Conservation (phyloP, 2,797 vertebrate genomes). For the Hybognathus amarus region DNA sequence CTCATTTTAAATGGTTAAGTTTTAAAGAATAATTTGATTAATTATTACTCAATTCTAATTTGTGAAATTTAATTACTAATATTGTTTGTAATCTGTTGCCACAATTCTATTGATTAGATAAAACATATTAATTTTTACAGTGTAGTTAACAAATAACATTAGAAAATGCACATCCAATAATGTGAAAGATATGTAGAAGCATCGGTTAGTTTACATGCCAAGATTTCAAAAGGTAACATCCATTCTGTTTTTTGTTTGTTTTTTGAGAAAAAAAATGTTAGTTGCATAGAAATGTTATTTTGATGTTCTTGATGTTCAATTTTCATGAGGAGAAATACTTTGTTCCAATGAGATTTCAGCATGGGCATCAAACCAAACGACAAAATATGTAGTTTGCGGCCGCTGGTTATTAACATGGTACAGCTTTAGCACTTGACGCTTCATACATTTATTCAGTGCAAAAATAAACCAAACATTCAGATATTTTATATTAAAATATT, state of each 20-base stretch:
- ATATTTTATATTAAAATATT: not conserved
- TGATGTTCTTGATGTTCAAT: not conserved
- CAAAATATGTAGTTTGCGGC: not conserved
- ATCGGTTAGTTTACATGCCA: not conserved
- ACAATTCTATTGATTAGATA: too few species aligned
- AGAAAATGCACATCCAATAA: not conserved
- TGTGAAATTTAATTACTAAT: too few species aligned
- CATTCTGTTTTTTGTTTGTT: not conserved
- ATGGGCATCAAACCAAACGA: not conserved
- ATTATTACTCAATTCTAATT: too few species aligned
- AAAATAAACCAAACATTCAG: not conserved
- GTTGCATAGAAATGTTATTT: not conserved
- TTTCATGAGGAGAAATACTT: not conserved
- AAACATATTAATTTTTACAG: too few species aligned
- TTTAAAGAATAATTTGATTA: too few species aligned
- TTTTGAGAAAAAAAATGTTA: too few species aligned
- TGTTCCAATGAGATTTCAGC: not conserved
- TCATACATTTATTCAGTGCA: not conserved
- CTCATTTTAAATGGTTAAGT: too few species aligned
- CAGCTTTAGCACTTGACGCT: too few species aligned
- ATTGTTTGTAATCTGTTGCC: too few species aligned
- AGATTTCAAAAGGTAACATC: not conserved
- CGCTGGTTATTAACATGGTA: too few species aligned
- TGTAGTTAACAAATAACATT: not conserved
- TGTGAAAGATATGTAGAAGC: not conserved